Base-by-base conservation (phyloP, 2,888 invertebrate species). In the Scaptomyza parva region DNA sequence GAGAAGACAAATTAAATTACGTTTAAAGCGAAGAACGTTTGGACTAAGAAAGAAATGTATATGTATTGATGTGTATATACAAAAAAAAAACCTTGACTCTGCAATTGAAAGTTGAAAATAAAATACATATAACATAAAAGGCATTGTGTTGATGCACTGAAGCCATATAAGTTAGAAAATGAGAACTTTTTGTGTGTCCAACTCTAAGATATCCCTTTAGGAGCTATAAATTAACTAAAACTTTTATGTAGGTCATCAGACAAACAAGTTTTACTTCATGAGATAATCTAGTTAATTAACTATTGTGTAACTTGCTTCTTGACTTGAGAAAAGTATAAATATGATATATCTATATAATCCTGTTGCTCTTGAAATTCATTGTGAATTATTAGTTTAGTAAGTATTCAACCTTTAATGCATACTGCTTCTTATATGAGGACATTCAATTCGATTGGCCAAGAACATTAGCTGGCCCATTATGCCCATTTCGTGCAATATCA, bases 1-100 rank as follows among this genome's bases (percentile, higher is more conserved):
- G 70, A 71, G 58, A 81, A 83, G 76, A 88, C 76, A 88, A 89
- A 88, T 89, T 88, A 89, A 89, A 88, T 89, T 86, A 79, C 75
- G 50, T 76, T 89, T 83, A 85, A 89, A 86, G 77, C 68, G 65
- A 66, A 67, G 51, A n/a, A n/a, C n/a, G n/a, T n/a, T n/a, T 63
- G 47, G 48, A 45, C 30, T 41, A 47, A 51, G 48, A 59, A 60
- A 64, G 45, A 80, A 20, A 33, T 17, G 61, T 52, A 53, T 55
- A 51, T 59, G 69, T 64, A 12, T n/a, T n/a, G n/a, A n/a, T n/a
- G n/a, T n/a, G n/a, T n/a, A n/a, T 30, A 63, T 9, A 51, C 55
- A 18, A 43, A 43, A 41, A 28, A 24, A 39, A 50, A 30, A 53
- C n/a, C 41, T 61, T 59, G 45, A 50, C 50, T 40, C 60, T 18